A percentile compares a stretch with the other conserved stretches of the same genome.
Evolutionary conservation across 2,113 vertebrate genomes (phyloP).

Genomic region (Pelmatolapia mariae): DNA sequence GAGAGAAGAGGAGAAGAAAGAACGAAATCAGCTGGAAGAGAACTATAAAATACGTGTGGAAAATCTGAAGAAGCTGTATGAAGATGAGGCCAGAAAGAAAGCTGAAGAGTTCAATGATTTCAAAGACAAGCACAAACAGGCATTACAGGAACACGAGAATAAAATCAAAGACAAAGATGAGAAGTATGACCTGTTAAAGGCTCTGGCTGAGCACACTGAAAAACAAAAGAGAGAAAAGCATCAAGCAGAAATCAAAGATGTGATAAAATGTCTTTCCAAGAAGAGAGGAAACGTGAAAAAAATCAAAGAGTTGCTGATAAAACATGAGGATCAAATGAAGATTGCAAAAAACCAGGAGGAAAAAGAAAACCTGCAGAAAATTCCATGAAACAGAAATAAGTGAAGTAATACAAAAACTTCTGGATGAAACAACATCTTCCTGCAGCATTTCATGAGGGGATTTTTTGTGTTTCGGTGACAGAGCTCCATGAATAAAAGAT

Average conservation of each 20-base stretch:
- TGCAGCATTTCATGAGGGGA: accelerated
- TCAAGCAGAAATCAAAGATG: not conserved
- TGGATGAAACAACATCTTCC: accelerated
- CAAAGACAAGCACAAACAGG: accelerated
- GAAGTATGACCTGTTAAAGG: not conserved
- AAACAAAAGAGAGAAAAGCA: not conserved
- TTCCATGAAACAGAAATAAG: not conserved
- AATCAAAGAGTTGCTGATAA: accelerated
- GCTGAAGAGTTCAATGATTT: not conserved
- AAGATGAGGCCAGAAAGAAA: not conserved
- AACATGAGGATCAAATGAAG: not conserved
- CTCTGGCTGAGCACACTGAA: accelerated
- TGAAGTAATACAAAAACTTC: not conserved
- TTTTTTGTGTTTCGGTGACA: not conserved
- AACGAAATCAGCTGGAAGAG: not conserved
- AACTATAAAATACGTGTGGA: accelerated
- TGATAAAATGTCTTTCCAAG: accelerated
- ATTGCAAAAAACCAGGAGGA: accelerated
- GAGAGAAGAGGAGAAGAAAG: not conserved
- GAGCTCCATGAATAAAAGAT: accelerated
- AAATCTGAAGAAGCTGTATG: accelerated
- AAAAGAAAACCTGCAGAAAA: not conserved
- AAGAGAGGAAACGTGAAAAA: accelerated
- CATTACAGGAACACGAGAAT: accelerated
- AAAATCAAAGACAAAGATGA: accelerated